Conservation (phyloP, 1,140 invertebrate species). For the Drosophila nebulosa region DNA sequence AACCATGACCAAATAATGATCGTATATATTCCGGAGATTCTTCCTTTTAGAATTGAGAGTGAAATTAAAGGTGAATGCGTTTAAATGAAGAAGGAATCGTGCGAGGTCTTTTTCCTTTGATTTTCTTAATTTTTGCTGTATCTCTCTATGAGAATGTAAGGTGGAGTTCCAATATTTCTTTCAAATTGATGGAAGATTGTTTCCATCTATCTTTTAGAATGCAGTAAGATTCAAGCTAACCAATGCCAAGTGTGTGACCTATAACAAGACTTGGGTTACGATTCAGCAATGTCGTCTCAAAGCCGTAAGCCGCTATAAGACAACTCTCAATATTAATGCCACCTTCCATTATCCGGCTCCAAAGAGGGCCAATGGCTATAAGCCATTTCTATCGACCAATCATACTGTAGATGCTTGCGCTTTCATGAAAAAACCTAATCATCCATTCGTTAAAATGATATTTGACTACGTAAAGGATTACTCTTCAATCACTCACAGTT, state of each 20-base stretch:
- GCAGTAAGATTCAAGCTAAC: conserved; percentile 17
- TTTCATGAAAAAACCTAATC: conserved; percentile 5
- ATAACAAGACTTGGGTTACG: conserved; percentile 9
- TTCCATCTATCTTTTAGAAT: not conserved
- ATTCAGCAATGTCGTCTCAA: conserved; percentile 20
- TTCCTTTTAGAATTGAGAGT: too few species aligned
- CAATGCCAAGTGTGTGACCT: conserved; percentile 21
- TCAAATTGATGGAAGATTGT: too few species aligned
- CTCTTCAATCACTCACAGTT: conserved; percentile 23
- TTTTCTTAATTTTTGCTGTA: too few species aligned
- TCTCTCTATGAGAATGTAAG: too few species aligned
- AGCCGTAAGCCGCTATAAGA: conserved; percentile 15
- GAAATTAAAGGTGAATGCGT: too few species aligned
- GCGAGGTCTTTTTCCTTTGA: too few species aligned
- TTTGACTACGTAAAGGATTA: not conserved
- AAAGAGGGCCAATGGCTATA: conserved; percentile 20
- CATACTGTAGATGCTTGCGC: conserved; percentile 13
- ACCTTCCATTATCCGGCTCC: not conserved
- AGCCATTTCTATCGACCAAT: conserved; percentile 15
- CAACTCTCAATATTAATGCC: not conserved
- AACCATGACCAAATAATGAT: not conserved
- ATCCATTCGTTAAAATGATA: conserved; percentile 4
- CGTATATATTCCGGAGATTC: not conserved
- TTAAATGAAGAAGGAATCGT: too few species aligned
- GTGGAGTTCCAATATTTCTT: too few species aligned